A percentile compares a stretch with the other conserved stretches of the same genome.
Evolutionary conservation across 2,888 invertebrate species (phyloP).

Genomic region (Zele albiditarsus): DNA sequence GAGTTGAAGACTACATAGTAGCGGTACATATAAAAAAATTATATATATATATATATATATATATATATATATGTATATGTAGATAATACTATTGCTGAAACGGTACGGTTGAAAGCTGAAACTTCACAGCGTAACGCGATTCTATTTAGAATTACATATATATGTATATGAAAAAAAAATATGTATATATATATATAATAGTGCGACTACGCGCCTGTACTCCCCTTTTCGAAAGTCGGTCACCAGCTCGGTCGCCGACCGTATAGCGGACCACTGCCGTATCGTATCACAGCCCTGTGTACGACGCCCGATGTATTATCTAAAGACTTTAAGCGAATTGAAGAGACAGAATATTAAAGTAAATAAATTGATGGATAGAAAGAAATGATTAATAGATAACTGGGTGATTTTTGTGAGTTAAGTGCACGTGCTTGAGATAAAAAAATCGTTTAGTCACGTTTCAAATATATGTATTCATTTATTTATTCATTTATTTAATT

Average conservation of each 20-base stretch:
- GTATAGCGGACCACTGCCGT: constrained; percentile 41
- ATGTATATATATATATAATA: background rate
- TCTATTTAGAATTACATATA: constrained; percentile 31
- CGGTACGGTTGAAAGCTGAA: constrained; percentile 27
- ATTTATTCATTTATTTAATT: background rate
- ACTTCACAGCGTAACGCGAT: constrained; percentile 26
- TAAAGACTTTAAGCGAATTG: background rate
- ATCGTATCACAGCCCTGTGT: constrained; percentile 23
- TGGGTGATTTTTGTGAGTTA: background rate
- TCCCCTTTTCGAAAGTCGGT: constrained; percentile 44
- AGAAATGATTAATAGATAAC: background rate
- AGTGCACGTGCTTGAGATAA: background rate
- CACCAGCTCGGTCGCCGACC: constrained; percentile 42
- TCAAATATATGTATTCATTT: background rate
- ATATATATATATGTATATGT: background rate
- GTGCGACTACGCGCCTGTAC: constrained; percentile 24
- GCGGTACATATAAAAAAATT: background rate
- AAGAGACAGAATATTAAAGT: background rate
- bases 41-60: too few species aligned
- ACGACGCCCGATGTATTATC: background rate
- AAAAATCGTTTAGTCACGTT: background rate
- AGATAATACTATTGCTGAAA: constrained; percentile 4
- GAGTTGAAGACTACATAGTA: background rate
- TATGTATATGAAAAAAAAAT: too few species aligned
- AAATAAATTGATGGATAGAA: background rate